These are phyloP conservation scores for Poeciliopsis turrubarensis DNA, from an alignment of 2,113 vertebrate species.

Conservation along the genomic window DNA sequence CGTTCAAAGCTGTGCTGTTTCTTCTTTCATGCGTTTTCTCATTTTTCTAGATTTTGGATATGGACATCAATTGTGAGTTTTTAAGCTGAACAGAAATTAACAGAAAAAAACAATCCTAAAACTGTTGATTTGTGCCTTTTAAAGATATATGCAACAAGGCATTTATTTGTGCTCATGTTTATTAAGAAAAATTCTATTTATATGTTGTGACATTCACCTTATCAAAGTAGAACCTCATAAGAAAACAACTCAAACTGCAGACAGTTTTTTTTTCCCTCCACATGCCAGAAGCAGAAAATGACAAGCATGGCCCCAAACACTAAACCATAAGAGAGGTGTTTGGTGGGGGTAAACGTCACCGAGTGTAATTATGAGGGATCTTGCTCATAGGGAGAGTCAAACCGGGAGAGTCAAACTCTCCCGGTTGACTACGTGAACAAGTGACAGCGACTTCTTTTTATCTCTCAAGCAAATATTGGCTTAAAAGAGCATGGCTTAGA, in stretches of 20 bases:
- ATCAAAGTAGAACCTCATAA: background rate
- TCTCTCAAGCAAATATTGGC: constrained; percentile 61
- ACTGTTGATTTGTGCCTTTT: background rate
- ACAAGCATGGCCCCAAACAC: constrained; percentile 34
- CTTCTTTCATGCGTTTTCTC: no score
- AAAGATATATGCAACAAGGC: background rate
- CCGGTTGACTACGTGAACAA: constrained; percentile 57
- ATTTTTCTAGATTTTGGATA: no score
- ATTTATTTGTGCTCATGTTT: background rate
- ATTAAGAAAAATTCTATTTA: background rate
- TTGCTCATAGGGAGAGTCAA: constrained; percentile 55
- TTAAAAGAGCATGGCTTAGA: constrained; percentile 63
- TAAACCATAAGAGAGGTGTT: constrained; percentile 30
- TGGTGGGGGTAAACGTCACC: constrained; percentile 42
- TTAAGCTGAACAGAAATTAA: background rate
- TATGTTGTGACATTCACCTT: background rate
- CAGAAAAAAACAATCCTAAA: background rate
- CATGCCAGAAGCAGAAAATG: constrained; percentile 29
- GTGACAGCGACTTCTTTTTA: constrained; percentile 64
- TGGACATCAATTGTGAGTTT: no score
- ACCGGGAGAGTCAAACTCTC: no score
- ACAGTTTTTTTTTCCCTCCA: background rate
- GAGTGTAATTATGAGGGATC: constrained; percentile 70
- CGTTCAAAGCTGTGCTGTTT: background rate
- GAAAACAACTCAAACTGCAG: constrained; percentile 1